phyloP scores from a whole-genome alignment of 2,797 vertebrate genomes.

The Pteropus rufus region DNA sequence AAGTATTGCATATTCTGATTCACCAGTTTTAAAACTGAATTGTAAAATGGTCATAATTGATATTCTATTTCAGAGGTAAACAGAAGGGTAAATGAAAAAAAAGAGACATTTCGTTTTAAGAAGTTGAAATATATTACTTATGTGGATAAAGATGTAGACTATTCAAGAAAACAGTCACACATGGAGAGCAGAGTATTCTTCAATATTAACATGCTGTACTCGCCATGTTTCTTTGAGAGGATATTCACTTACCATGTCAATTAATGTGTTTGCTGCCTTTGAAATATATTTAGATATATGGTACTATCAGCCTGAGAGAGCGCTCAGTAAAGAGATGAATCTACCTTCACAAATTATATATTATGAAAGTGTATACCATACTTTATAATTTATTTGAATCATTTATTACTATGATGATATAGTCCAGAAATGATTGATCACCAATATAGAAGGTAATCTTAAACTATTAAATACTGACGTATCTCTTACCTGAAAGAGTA shows the following conservation, averaged over 20 bases:
- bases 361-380: not conserved
- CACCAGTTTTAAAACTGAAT: constrained; percentile 1
- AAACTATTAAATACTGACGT: not conserved
- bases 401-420: not conserved
- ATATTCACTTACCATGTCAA: constrained; percentile 44
- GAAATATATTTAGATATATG: constrained; percentile 22
- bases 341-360: not conserved
- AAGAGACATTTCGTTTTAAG: not conserved
- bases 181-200: constrained; percentile 25
- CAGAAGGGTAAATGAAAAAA: constrained; percentile 8
- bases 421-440: not conserved
- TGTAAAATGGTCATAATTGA: constrained; percentile 43
- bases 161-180: constrained; percentile 39
- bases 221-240: not conserved
- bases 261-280: constrained; percentile 50
- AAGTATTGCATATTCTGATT: not conserved
- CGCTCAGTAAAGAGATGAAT: not conserved
- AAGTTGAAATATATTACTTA: constrained; percentile 33
- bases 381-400: not conserved
- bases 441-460: not conserved
- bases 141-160: not conserved
- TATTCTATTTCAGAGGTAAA: constrained; percentile 43
- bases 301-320: not conserved
- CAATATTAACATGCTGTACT: constrained; percentile 30
- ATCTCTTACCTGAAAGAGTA: not conserved